Percentiles rank a stretch among this genome's conserved stretches.
Evolutionary conservation across 2,888 invertebrate genomes (phyloP).

Genomic region (Polyommatus iphigenia): DNA sequence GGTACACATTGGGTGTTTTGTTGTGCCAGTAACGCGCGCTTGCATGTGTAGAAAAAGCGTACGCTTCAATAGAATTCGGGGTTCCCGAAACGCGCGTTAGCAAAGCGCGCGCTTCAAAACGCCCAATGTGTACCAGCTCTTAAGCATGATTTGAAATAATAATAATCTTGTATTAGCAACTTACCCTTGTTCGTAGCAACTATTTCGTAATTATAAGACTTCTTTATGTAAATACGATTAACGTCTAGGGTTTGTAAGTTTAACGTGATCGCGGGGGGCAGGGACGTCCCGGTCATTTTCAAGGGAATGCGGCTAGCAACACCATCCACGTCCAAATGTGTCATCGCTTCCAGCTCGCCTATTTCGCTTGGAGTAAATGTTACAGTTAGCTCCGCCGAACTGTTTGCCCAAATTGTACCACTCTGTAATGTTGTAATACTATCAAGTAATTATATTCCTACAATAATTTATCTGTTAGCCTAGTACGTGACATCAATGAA

Average conservation of each 20-base stretch:
- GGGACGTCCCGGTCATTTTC: slow-evolving; percentile 74
- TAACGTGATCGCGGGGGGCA: slow-evolving; percentile 79
- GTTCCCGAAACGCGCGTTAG: too few species aligned
- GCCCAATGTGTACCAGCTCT: too few species aligned
- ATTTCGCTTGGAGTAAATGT: slow-evolving; percentile 79
- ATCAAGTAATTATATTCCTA: neutral
- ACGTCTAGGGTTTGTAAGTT: slow-evolving; percentile 80
- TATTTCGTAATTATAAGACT: slow-evolving; percentile 81
- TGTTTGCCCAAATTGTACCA: slow-evolving; percentile 81
- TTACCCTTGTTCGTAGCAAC: slow-evolving; percentile 78
- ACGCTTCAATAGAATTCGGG: too few species aligned
- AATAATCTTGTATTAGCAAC: neutral
- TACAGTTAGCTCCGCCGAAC: slow-evolving; percentile 72
- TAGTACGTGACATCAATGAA: neutral
- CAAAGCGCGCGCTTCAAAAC: too few species aligned
- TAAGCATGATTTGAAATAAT: neutral
- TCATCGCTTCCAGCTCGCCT: slow-evolving; percentile 69
- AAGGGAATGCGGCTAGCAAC: slow-evolving; percentile 73
- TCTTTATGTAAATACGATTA: slow-evolving; percentile 79
- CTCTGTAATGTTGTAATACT: slow-evolving; percentile 55
- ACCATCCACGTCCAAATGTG: slow-evolving; percentile 82
- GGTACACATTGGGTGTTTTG: too few species aligned
- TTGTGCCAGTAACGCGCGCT: too few species aligned
- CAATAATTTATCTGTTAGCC: neutral
- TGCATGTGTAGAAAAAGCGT: too few species aligned